Base-by-base conservation (phyloP, 1,140 invertebrate species). In the Atta colombica region DNA sequence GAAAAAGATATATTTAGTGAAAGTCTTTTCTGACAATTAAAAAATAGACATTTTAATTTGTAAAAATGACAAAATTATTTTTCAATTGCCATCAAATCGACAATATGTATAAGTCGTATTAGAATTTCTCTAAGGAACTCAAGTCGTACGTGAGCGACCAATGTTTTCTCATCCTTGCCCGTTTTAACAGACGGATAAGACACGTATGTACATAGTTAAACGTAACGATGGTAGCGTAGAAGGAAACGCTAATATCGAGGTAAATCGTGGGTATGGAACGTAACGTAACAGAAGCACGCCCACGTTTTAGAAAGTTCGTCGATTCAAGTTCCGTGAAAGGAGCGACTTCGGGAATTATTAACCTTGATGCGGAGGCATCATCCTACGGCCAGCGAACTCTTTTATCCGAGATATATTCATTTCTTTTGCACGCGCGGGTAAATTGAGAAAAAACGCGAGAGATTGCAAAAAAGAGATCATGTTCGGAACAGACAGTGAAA, bases 251-350 rank as follows among this genome's bases (percentile, higher is more conserved):
- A 84, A 84, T 89, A 55, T 85, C 45, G 77, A 87, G 71, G 69
- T 63, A 66, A 69, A 51, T 71, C 49, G 85, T 60, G 77, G 45
- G 61, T 69, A 72, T 66, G 21, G 28, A 53, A 82, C 45, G 71
- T 84, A 84, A 84, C 80, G 80, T 74, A 84, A 75, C 31, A 80
- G 68, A 61, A 49, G 66, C 61, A 80, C 89, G 75, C 89, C 89
- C 78, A 90, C 89, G 80, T 80, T 87, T 90, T 90, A 90, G 89
- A 90, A 90, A 90, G 89, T 90, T 25, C 16, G 49, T 55, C 66
- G 75, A 74, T 89, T 80, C 71, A 53, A 51, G 86, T 89, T 90
- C 86, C 86, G 74, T 75, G 80, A 87, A 89, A 90, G 88, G 88
- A 89, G 68, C 39, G 87, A 75, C 72, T 77, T 51, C 72, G 51